phyloP scores from a whole-genome alignment of 2,113 vertebrate species.

The Gymnarchus niloticus region DNA sequence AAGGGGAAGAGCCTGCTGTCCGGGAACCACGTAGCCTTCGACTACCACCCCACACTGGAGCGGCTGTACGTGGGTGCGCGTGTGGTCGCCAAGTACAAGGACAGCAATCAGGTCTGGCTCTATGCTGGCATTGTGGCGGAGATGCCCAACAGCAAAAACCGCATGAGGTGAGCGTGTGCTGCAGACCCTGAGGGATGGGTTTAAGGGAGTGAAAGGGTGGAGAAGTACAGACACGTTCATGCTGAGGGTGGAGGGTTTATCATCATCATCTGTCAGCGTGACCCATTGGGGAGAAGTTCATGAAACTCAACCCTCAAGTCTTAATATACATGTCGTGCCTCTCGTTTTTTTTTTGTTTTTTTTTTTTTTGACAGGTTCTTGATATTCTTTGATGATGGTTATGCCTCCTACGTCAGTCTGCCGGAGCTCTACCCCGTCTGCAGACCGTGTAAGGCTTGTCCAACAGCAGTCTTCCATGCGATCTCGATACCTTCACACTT shows the following conservation, averaged over 20 bases:
- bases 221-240: no score
- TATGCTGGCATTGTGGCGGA: constrained; percentile 96
- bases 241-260: background rate
- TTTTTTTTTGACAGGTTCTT: constrained; percentile 70
- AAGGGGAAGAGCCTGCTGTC: constrained; percentile 96
- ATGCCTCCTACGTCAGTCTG: constrained; percentile 87
- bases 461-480: background rate
- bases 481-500: no score
- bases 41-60: constrained; percentile 81
- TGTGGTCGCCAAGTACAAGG: constrained; percentile 94
- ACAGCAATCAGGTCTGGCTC: constrained; percentile 89
- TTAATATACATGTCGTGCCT: background rate
- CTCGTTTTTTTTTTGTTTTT: no score
- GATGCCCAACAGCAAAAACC: constrained; percentile 91
- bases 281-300: background rate
- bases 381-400: constrained; percentile 96
- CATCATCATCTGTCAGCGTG: background rate
- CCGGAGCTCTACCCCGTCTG: constrained; percentile 88
- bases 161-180: constrained; percentile 72
- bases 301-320: background rate
- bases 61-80: constrained; percentile 83
- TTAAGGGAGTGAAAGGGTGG: background rate
- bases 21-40: constrained; percentile 92
- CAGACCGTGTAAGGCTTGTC: constrained; percentile 73
- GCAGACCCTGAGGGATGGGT: background rate